A percentile compares a stretch with the other conserved stretches of the same genome.
Conservation (phyloP, 2,888 invertebrate species). For the Osmoderma eremita region DNA sequence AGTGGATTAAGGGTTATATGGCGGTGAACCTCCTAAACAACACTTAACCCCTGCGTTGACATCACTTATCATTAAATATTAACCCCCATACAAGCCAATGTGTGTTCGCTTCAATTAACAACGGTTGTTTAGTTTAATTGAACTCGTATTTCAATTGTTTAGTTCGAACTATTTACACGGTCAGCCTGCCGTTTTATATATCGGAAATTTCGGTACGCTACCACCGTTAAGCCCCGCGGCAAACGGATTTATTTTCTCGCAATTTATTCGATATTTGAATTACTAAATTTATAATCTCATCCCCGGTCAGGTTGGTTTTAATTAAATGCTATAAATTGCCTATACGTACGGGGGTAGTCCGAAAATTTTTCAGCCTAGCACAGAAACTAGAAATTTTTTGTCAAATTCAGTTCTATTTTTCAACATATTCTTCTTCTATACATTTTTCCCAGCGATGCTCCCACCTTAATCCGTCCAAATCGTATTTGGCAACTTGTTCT, state of each 20-base stretch:
- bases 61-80: slow-evolving; percentile 63
- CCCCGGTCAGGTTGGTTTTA: background rate
- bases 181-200: slow-evolving; percentile 36
- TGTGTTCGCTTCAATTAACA: slow-evolving; percentile 61
- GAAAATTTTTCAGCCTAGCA: too few species aligned
- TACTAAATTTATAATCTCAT: background rate
- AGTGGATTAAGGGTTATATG: slow-evolving; percentile 56
- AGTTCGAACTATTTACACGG: slow-evolving; percentile 43
- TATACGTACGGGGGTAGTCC: too few species aligned
- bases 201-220: slow-evolving; percentile 34
- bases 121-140: slow-evolving; percentile 61
- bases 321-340: slow-evolving; percentile 4
- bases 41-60: slow-evolving; percentile 61
- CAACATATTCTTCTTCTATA: too few species aligned
- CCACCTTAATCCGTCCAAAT: too few species aligned
- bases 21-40: slow-evolving; percentile 60
- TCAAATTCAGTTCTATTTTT: too few species aligned
- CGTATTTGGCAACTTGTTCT: too few species aligned
- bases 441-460: too few species aligned
- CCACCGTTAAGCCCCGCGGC: background rate
- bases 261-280: slow-evolving; percentile 18
- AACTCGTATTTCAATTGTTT: slow-evolving; percentile 56
- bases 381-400: too few species aligned
- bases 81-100: slow-evolving; percentile 59
- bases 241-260: slow-evolving; percentile 18